Evolutionary conservation across 2,888 invertebrate species (phyloP), one percentile per base, ranked within the genome.

Genomic region (Archaeoteleia sp.): DNA sequence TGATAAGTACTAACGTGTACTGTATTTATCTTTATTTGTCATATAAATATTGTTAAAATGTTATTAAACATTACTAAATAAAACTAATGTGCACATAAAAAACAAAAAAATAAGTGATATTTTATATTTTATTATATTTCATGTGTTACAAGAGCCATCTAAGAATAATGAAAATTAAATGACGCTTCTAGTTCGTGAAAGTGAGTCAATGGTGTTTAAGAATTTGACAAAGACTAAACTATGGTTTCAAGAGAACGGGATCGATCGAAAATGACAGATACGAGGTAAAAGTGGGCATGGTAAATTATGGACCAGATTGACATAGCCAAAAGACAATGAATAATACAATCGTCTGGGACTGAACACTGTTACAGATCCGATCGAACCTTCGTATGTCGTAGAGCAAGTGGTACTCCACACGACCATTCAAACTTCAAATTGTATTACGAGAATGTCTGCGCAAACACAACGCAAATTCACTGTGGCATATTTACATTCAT

Each of bases 261-360:
- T 7, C 7, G 14, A 23, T 25, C 25, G 42, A 58, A 58, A 49
- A 58, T 58, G 58, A 58, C 35, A 35, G 35, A 17, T 17, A 1
- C 12, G 15, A 20, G 39, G 58, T 23, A 57, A 30, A 34, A 42
- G 40, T 15, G 34, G 42, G 25, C 46, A 12, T 10, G 48, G 25
- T 58, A 49, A 58, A 58, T 58, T 58, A 58, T 30, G 13, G 2
- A 1, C 17, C 14, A 12, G 48, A 29, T 49, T 58, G 34, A 58
- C 58, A 48, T 39, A 34, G 34, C 35, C 30, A 12, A 13, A 25
- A 32, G 58, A 60, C 68, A 62, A 68, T 68, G 68, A 71, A 71
- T 71, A 71, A 71, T 71, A 66, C 62, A 66, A 58, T 61, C 45
- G 51, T 30, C 45, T 15, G 30, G 3, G 9, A 29, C 9, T 43